Evolutionary conservation across 2,888 invertebrate species (phyloP).

Genomic region (Malachius bipustulatus): DNA sequence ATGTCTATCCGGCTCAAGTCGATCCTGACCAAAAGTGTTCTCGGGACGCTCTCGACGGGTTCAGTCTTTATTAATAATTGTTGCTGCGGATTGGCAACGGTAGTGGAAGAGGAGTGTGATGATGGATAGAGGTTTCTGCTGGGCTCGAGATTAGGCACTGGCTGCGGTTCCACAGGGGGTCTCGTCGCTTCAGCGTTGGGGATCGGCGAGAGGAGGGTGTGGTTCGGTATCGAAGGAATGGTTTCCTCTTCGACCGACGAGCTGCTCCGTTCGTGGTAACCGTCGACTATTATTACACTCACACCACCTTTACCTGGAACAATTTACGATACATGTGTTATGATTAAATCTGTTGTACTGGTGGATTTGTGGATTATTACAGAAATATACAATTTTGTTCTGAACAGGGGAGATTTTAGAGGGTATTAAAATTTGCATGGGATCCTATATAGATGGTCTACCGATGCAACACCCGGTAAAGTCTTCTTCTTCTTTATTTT

Average conservation of each 20-base stretch:
- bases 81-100: slow-evolving; percentile 25
- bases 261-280: slow-evolving; percentile 40
- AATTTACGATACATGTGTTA: too few relatives aligned
- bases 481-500: too few relatives aligned
- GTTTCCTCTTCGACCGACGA: slow-evolving; percentile 36
- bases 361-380: too few relatives aligned
- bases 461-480: too few relatives aligned
- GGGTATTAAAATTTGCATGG: too few relatives aligned
- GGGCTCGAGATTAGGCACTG: slow-evolving; percentile 16
- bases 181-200: slow-evolving; percentile 23
- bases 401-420: too few relatives aligned
- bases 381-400: too few relatives aligned
- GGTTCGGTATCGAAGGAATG: slow-evolving; percentile 23
- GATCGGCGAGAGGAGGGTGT: slow-evolving; percentile 28
- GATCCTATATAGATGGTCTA: too few relatives aligned
- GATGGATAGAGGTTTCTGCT: too few relatives aligned
- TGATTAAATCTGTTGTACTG: too few relatives aligned
- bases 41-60: neutral
- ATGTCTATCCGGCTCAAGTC: slow-evolving; percentile 37
- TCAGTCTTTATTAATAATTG: slow-evolving; percentile 20
- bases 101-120: too few relatives aligned
- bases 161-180: slow-evolving; percentile 15
- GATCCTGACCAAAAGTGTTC: slow-evolving; percentile 22
- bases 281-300: slow-evolving; percentile 51
- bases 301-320: slow-evolving; percentile 50